Percentiles rank a stretch among this genome's conserved stretches.
phyloP scores from a whole-genome alignment of 2,888 invertebrate genomes.

The Cremastinae sp. region DNA sequence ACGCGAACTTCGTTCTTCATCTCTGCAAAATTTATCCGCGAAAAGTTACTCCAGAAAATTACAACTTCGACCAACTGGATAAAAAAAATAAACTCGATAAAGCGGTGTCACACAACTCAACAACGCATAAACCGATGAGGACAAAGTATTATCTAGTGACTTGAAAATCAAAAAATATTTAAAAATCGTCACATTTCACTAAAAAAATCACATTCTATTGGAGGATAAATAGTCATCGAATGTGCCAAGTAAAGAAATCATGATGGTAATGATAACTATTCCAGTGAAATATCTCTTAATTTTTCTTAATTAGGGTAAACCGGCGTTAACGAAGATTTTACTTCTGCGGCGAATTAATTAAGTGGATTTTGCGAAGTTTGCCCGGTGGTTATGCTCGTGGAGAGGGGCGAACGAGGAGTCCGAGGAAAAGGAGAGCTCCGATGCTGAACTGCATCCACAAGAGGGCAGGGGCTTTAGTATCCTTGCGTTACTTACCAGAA shows the following conservation, averaged over 20 bases:
- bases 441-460: slow-evolving; percentile 51
- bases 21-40: no score
- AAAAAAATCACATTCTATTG: no score
- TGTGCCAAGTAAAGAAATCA: slow-evolving; percentile 36
- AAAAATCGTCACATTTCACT: no score
- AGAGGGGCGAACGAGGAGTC: slow-evolving; percentile 20
- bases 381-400: slow-evolving; percentile 56
- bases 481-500: slow-evolving; percentile 50
- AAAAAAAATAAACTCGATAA: no score
- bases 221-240: no score
- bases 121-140: background rate
- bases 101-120: background rate
- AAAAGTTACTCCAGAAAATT: no score
- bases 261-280: slow-evolving; percentile 29
- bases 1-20: no score
- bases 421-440: slow-evolving; percentile 47
- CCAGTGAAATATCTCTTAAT: slow-evolving; percentile 65
- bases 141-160: no score
- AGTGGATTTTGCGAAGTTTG: slow-evolving; percentile 70
- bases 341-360: slow-evolving; percentile 75
- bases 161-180: no score
- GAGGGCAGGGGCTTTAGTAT: slow-evolving; percentile 57
- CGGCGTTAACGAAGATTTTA: slow-evolving; percentile 75
- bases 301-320: slow-evolving; percentile 73
- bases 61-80: no score